phyloP scores from a whole-genome alignment of 2,113 vertebrate species.

The Archilochus colubris region DNA sequence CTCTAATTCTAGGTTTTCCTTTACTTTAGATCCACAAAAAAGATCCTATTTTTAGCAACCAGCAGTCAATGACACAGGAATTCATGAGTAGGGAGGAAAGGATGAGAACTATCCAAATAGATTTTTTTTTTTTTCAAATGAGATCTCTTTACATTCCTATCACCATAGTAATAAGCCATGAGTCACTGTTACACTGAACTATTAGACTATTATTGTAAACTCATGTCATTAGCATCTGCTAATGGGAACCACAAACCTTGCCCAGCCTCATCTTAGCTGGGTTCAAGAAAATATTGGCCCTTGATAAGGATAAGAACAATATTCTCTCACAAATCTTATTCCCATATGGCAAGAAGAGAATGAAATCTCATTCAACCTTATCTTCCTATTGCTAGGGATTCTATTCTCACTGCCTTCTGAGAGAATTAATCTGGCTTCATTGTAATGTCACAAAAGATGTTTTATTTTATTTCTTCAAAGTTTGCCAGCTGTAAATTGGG shows the following conservation, averaged over 20 bases:
- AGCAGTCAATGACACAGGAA: constrained; percentile 33
- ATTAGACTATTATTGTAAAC: constrained; percentile 37
- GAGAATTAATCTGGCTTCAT: not conserved
- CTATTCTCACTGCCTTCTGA: not conserved
- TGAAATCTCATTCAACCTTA: not conserved
- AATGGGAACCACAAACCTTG: constrained; percentile 3
- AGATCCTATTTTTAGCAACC: constrained; percentile 45
- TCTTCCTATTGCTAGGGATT: not conserved
- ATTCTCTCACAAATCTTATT: constrained; percentile 2
- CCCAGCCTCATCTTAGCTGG: not conserved
- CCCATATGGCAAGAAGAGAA: not conserved
- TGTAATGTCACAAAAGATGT: not conserved
- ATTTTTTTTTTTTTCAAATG: constrained; percentile 30
- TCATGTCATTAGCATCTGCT: constrained; percentile 11
- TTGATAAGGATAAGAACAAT: not conserved
- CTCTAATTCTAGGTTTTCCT: constrained; percentile 27
- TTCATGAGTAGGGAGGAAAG: constrained; percentile 60
- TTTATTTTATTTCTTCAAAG: not conserved
- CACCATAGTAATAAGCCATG: not conserved
- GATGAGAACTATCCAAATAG: constrained; percentile 49
- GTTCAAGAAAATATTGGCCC: not conserved
- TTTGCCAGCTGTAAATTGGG: not conserved
- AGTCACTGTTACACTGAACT: constrained; percentile 48
- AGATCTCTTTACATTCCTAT: constrained; percentile 54
- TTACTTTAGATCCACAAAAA: not conserved